These are phyloP conservation scores for Hemithea aestivaria DNA, from an alignment of 2,888 invertebrate genomes.

Conservation along the genomic window DNA sequence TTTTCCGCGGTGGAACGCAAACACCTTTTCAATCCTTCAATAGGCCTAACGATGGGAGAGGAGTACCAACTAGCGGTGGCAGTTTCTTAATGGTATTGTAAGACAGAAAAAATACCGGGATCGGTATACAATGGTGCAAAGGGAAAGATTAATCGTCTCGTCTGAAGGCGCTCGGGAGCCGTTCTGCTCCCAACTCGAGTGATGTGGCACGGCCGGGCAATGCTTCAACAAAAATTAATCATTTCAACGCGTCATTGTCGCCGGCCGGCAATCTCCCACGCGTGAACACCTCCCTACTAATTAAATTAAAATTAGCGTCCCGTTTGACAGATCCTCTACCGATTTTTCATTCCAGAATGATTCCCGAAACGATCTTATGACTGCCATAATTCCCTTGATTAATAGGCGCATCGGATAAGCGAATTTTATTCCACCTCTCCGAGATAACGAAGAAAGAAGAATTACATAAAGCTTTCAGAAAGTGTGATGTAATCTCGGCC, in stretches of 20 bases:
- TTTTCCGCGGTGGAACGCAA: constrained; percentile 72
- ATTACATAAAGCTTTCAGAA: constrained; percentile 75
- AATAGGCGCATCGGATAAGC: constrained; percentile 48
- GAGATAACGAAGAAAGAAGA: constrained; percentile 58
- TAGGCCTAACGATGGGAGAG: constrained; percentile 61
- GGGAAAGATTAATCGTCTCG: constrained; percentile 75
- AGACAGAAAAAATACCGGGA: constrained; percentile 75
- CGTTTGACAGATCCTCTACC: constrained; percentile 67
- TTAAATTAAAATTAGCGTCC: constrained; percentile 73
- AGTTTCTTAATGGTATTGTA: constrained; percentile 76
- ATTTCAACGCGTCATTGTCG: constrained; percentile 76
- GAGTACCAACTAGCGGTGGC: constrained; percentile 73
- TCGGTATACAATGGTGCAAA: constrained; percentile 69
- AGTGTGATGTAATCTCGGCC: constrained; percentile 75
- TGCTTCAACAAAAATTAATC: constrained; percentile 72
- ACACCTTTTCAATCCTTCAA: constrained; percentile 79
- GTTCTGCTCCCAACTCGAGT: constrained; percentile 34
- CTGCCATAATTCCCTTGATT: constrained; percentile 60
- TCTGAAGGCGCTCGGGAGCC: constrained; percentile 45
- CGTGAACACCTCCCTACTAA: constrained; percentile 66
- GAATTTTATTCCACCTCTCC: constrained; percentile 46
- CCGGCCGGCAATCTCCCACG: constrained; percentile 53
- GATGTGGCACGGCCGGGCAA: constrained; percentile 34
- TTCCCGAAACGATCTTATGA: constrained; percentile 35
- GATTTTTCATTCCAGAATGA: constrained; percentile 55